A percentile compares a stretch with the other conserved stretches of the same genome.
phyloP scores from a whole-genome alignment of 2,888 invertebrate genomes.

The Sisyra terminalis region DNA sequence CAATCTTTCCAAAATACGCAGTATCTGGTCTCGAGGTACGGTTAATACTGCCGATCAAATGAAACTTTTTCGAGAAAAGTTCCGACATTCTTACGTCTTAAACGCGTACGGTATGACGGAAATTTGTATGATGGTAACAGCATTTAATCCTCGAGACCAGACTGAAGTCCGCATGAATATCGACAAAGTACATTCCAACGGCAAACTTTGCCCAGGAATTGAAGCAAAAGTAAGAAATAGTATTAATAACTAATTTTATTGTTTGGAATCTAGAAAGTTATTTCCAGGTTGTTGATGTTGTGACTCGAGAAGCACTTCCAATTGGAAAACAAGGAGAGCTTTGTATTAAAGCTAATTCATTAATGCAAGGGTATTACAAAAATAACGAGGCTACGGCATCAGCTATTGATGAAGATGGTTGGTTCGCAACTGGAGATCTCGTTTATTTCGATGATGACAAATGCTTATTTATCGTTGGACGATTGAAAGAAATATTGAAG shows the following conservation, averaged over 20 bases:
- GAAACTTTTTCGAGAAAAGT: neutral
- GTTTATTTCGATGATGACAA: neutral
- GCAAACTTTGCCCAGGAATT: neutral
- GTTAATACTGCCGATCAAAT: neutral
- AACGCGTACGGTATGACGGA: neutral
- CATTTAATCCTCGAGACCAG: neutral
- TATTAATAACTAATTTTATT: neutral
- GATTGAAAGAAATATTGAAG: neutral
- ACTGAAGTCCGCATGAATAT: neutral
- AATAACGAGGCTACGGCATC: neutral
- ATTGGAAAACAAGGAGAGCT: slow-evolving; percentile 1
- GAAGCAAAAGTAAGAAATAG: neutral
- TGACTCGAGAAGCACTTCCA: neutral
- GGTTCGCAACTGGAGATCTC: neutral
- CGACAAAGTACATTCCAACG: neutral
- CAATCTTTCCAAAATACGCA: neutral
- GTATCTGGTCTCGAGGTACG: neutral
- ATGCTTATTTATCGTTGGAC: slow-evolving; percentile 1
- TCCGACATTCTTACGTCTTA: neutral
- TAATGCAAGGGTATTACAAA: neutral
- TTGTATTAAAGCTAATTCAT: neutral
- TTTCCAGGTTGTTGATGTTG: neutral
- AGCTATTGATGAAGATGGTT: neutral
- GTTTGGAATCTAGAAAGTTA: neutral
- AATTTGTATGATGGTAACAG: neutral